Evolutionary conservation across 2,797 vertebrate genomes (phyloP), one percentile per base, ranked within the genome.

Genomic region (Myioborus miniatus): DNA sequence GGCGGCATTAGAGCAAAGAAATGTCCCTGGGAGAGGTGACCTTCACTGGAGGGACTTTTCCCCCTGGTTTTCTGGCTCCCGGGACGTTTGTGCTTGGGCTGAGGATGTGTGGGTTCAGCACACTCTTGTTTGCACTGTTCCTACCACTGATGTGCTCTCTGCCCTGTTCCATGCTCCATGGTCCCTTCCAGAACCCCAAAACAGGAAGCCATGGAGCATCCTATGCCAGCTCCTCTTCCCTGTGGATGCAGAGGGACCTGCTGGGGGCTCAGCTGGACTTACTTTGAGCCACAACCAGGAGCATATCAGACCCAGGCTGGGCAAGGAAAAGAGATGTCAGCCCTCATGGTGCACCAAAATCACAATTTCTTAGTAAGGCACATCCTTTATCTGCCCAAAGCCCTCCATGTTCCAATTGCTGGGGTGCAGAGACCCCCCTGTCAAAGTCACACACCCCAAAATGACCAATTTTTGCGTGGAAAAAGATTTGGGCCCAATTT

Each of bases 1-100:
- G 96, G 96, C 96, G 82, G 94, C 84, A 78, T 55, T 37, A 53
- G 53, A 88, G 81, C 93, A 82, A 93, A 34, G 34, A 90, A 95
- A 55, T 11, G 0, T 52, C 22, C 16, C 53, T 0, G 1, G 34
- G 19, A 84, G 58, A 47, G 15, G 27, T 12, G 30, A 20, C 9
- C 15, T 90, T 62, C 43, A 34, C 41, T 3, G 1, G 8, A 44
- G 37, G 23, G 36, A 6, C 10, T 68, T 64, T 59, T 16, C 17
- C 26, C 16, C 27, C 49, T 29, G 36, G 3, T 65, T 55, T 7
- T 56, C n/a, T 1, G 0, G 19, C 30, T 37, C 24, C 2, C 0
- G 3, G 22, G n/a, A 37, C 15, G 20, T 74, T 70, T 44, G 75
- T 1, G 2, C 52, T 55, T 5, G 2, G 75, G 62, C 36, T 37